Evolutionary conservation across 2,797 vertebrate genomes (phyloP), one percentile per base, ranked within the genome.

Genomic region (Galago senegalensis): DNA sequence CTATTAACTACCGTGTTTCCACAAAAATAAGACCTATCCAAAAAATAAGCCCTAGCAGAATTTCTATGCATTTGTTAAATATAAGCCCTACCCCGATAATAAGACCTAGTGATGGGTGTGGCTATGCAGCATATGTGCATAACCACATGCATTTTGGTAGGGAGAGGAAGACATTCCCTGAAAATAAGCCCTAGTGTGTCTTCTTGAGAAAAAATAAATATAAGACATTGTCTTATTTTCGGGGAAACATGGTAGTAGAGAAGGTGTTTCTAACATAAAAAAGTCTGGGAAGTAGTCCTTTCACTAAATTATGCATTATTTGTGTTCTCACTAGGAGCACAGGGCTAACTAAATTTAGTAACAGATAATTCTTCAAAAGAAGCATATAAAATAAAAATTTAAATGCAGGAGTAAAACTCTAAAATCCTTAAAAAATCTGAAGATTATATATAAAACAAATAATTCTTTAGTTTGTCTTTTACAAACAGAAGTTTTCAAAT

Each of bases 291-390:
- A 87, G 76, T 53, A 60, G 73, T 89, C 67, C 21, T 93, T 90
- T 81, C 65, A 88, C 49, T 91, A 79, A 86, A 27, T 43, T 91
- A 20, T 82, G 3, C 13, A 72, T 87, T 89, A 91, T 67, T 82
- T 21, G 3, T 91, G 13, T 83, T n/a, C 72, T 95, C 73, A 92
- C 63, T 91, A 49, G 72, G 43, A 86, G 27, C 53, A 80, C 25
- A 90, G 37, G n/a, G 46, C 40, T 86, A 92, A 87, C 8, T 93
- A 89, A 87, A 87, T 94, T 89, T 73, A 97, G 27, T 69, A 91
- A 84, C 25, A 80, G 34, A 81, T 77, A 7, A 11, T 81, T 75
- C 73, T 73, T 86, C n/a, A 81, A 70, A 95, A 73, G 23, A 29
- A 76, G 43, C 27, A 37, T 43, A 58, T 12, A 43, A 89, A 89